These are phyloP conservation scores for Eudyptes chrysolophus DNA, from an alignment of 2,113 vertebrate genomes.

Conservation along the genomic window DNA sequence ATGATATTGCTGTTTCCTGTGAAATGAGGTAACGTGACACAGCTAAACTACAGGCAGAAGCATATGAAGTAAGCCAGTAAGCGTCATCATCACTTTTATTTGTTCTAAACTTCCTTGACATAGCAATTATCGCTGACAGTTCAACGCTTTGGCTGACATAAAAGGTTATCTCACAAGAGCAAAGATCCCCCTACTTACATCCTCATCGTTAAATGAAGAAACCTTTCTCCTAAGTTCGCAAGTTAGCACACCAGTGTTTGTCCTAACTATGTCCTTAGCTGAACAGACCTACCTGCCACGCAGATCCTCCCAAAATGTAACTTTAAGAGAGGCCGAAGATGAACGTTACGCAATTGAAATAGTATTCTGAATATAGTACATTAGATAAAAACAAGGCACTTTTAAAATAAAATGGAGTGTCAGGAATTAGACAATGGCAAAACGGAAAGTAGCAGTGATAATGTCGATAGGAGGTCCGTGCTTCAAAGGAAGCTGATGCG, in stretches of 20 bases:
- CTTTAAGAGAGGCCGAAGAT: background rate
- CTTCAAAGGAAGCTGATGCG: background rate
- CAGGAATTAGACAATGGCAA: background rate
- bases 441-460: background rate
- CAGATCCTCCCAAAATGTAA: background rate
- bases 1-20: background rate
- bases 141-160: background rate
- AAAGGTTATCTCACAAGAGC: background rate
- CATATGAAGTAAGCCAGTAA: background rate
- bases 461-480: background rate
- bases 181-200: background rate
- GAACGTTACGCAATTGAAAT: fast-evolving
- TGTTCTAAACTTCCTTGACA: background rate
- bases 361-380: background rate
- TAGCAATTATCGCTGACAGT: background rate
- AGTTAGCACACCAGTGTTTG: background rate
- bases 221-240: background rate
- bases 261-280: background rate
- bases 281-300: background rate
- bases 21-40: background rate
- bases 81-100: background rate
- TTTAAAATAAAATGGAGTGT: background rate
- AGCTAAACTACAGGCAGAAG: background rate
- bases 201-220: background rate
- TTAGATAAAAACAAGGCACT: background rate